A percentile compares a stretch with the other conserved stretches of the same genome.
These are phyloP conservation scores for Ascaphus truei DNA, from an alignment of 2,113 vertebrate species.

Conservation along the genomic window DNA sequence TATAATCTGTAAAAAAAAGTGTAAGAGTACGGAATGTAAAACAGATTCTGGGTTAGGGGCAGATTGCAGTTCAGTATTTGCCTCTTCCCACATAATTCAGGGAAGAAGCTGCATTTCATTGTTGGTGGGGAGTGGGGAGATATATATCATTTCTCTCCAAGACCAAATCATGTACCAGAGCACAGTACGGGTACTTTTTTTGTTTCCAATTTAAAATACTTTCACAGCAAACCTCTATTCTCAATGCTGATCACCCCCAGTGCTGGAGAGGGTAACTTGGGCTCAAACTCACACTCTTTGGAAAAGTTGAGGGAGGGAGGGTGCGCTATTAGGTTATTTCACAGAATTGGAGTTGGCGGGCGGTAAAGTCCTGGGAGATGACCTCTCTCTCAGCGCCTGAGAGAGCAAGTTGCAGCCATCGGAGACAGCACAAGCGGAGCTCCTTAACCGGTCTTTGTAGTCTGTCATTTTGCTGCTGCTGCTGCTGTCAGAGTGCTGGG, in stretches of 20 bases:
- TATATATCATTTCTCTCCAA: too few relatives aligned
- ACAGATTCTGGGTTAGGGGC: too few relatives aligned
- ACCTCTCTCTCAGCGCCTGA: constrained; percentile 95
- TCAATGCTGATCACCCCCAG: background rate
- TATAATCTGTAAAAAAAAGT: too few relatives aligned
- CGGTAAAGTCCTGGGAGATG: constrained; percentile 93
- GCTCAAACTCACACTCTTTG: constrained; percentile 9
- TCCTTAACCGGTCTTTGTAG: constrained; percentile 90
- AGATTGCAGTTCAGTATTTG: too few relatives aligned
- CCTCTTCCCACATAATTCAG: too few relatives aligned
- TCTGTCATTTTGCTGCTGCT: constrained; percentile 89
- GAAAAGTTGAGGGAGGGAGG: background rate
- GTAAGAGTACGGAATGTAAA: too few relatives aligned
- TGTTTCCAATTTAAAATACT: too few relatives aligned
- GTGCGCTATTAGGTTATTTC: constrained; percentile 72
- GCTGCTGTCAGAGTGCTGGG: constrained; percentile 90
- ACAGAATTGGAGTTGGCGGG: constrained; percentile 96
- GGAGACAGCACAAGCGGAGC: constrained; percentile 90
- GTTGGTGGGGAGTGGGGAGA: too few relatives aligned
- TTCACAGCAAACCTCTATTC: too few relatives aligned
- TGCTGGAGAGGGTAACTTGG: background rate
- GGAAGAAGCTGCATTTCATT: too few relatives aligned
- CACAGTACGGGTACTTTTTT: too few relatives aligned
- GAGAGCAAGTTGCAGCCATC: constrained; percentile 96
- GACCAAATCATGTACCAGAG: too few relatives aligned